Evolutionary conservation across 2,113 vertebrate genomes (phyloP), one percentile per base, ranked within the genome.

Genomic region (Megaleporinus macrocephalus): DNA sequence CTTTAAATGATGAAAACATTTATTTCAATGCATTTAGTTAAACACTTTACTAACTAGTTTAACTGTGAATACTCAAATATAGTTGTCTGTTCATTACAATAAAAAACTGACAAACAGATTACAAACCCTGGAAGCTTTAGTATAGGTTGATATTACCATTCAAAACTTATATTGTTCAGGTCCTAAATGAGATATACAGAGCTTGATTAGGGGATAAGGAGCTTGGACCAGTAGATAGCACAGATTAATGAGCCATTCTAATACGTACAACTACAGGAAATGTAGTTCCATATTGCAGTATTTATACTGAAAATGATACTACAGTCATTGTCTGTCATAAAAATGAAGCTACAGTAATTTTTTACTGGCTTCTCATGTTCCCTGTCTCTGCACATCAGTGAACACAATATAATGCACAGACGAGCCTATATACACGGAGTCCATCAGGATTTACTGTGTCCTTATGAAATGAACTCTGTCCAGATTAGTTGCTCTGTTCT

Each of bases 381-480:
- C 18, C n/a, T n/a, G 7, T 12, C 66, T 33, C 47, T 63, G 15
- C 10, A 20, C 30, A 81, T 75, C 73, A 75, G 72, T 7, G 6
- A 12, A 73, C 26, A 57, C 33, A 14, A 6, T 26, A 49, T 63
- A 51, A 79, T 65, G n/a, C 72, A 51, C 27, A 51, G 78, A 63
- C 44, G 63, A 73, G 83, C 33, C 12, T 29, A 26, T 72, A 72
- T 16, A 36, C 55, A 29, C 49, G 41, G 9, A 20, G 26, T 22
- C 69, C 51, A 69, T 69, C 41, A 78, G 74, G 61, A 53, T 70
- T 81, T 66, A 15, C 24, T 47, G 1, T 73, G 69, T 73, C 68
- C 63, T 68, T 73, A 16, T 36, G 36, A 78, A 61, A 66, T 4
- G 41, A 81, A 49, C 51, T 73, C 9, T 65, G 68, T 85, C 68